Base-by-base conservation (phyloP, 2,797 vertebrate genomes). In the Oceanodroma leucorhoa region DNA sequence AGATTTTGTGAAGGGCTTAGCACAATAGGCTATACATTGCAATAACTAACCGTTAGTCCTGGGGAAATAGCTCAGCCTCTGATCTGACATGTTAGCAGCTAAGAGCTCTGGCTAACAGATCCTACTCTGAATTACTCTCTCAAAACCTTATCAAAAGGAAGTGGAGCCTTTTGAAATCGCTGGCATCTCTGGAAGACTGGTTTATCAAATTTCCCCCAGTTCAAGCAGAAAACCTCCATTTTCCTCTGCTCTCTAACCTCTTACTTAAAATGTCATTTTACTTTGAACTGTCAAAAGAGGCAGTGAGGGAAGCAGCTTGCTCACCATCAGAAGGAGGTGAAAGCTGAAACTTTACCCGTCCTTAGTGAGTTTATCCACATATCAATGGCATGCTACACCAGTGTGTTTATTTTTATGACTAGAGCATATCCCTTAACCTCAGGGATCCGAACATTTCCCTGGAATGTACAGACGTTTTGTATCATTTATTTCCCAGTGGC, bases 281-380 rank as follows among this genome's bases (percentile, higher is more conserved):
- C 95, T 98, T 97, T 96, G 97, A 98, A 97, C 96, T 92, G 97
- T 90, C 96, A 94, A 71, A 95, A 95, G 87, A 95, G 95, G 90
- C 87, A 95, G 93, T 0, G 3, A 96, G 93, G 65, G 94, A 95
- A 97, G 93, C 94, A 66, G 83, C 93, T 80, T 84, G 95, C 84
- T 97, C 92, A 67, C 91, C 92, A 92, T 93, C 93, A 94, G 88
- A 95, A 94, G 83, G 86, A 87, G 93, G 87, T 22, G 76, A 97
- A 97, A 97, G 93, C 96, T 96, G 95, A 97, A 97, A 98, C 96
- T 95, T 93, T 92, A 96, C 94, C 91, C 87, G 43, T 90, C 93
- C 90, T 96, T 34, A 53, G 89, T 93, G 95, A 79, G 83, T 94
- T 95, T 96, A 94, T 96, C 93, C 89, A 89, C 87, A 34, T 95